These are phyloP conservation scores for Panopea generosa DNA, from an alignment of 2,888 invertebrate species.

Conservation along the genomic window DNA sequence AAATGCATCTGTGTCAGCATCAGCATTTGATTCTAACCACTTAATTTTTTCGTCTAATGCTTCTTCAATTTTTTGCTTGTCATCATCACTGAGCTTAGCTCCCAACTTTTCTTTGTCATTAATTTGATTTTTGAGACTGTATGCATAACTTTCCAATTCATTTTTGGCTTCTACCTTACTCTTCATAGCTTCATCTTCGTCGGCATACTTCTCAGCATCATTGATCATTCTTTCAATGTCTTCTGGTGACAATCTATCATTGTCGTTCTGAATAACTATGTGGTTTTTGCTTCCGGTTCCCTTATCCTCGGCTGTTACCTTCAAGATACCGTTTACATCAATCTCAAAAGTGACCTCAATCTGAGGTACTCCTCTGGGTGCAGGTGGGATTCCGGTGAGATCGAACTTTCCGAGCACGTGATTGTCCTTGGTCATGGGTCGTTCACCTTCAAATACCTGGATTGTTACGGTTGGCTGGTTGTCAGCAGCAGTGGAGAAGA, in stretches of 20 bases:
- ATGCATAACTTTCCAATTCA: conserved; percentile 97
- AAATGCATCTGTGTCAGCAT: conserved; percentile 95
- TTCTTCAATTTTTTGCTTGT: conserved; percentile 96
- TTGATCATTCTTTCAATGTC: conserved; percentile 99
- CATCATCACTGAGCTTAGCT: conserved; percentile 93
- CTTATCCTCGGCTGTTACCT: conserved; percentile 98
- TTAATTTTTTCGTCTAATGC: conserved; percentile 98
- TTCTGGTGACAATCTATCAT: conserved; percentile 97
- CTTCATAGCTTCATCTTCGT: conserved; percentile 95
- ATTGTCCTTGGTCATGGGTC: conserved; percentile 99
- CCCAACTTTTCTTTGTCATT: conserved; percentile 98
- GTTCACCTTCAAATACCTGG: conserved; percentile 98
- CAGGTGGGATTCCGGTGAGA: conserved; percentile 96
- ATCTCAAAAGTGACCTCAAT: conserved; percentile 86
- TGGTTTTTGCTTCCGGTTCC: conserved; percentile 99
- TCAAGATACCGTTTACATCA: conserved; percentile 86
- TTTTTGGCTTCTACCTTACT: conserved; percentile 97
- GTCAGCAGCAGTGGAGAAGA: conserved; percentile 99
- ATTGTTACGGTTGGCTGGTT: conserved; percentile 99
- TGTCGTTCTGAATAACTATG: conserved; percentile 99
- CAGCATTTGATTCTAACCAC: conserved; percentile 98
- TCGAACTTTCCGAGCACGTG: conserved; percentile 99
- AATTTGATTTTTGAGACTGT: conserved; percentile 98
- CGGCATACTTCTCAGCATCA: conserved; percentile 99
- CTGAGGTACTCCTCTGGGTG: conserved; percentile 86